Evolutionary conservation across 1,140 invertebrate species (phyloP), one percentile per base, ranked within the genome.

Genomic region (Pseudomyrmex concolor): DNA sequence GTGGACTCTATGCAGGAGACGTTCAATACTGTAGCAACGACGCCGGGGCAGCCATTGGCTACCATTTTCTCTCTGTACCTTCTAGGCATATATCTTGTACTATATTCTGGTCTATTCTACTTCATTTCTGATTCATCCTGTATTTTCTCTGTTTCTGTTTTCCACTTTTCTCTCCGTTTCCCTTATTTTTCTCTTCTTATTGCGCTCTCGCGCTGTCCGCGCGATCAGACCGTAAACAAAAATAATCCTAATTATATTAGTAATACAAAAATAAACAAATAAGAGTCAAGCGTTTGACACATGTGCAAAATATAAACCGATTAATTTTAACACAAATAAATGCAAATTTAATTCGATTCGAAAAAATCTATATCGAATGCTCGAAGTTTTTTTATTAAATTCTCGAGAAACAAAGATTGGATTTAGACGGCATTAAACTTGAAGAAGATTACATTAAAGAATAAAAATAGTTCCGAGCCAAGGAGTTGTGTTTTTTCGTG

Each of bases 21-120:
- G 91, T 92, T 92, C 91, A 92, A 92, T 92, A 92, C 91, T 89
- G 90, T 89, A 91, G 89, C 90, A 90, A 86, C 88, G 88, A 90
- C 88, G 90, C 62, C 60, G 86, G 89, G 89, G 85, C 89, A 91
- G 86, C 91, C 89, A 92, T 92, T 92, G 91, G 91, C 91, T 92
- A 91, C 90, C 90, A 92, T 92, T 92, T 91, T 90, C 90, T 89
- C 88, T 90, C 89, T 87, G 85, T 87, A 88, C 84, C 88, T 87
- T 89, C 83, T 87, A 89, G 85, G 84, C 78, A 89, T 90, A 87
- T 85, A 89, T 80, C 89, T 89, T 90, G 77, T 88, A 90, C 84
- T 86, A 82, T 86, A 89, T 84, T 87, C 85, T 88, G 76, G 72
- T 89, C 85, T 85, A 84, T 74, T 89, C 85, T 82, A 85, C 84